Conservation (phyloP, 2,113 vertebrate species). For the Crotophaga sulcirostris region DNA sequence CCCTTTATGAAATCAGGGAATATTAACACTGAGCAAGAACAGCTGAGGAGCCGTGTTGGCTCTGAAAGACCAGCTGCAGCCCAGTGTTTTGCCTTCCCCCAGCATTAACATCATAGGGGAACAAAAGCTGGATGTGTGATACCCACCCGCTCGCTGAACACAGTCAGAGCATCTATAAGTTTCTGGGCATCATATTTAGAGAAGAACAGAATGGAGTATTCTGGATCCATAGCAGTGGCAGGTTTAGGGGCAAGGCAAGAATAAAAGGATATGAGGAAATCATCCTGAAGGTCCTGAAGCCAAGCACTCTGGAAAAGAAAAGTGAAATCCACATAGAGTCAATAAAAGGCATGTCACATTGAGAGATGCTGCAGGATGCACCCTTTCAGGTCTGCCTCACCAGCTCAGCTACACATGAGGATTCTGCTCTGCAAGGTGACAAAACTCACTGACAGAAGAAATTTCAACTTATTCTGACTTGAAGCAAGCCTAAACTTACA, state of each 20-base stretch:
- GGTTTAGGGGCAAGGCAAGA: constrained; percentile 7
- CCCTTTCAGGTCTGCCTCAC: not conserved
- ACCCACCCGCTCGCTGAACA: constrained; percentile 12
- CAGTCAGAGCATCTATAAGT: not conserved
- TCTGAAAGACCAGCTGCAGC: no score
- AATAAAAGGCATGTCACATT: not conserved
- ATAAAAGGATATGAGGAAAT: constrained; percentile 40
- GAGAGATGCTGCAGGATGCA: not conserved
- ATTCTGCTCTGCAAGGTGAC: not conserved
- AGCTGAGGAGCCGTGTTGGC: no score
- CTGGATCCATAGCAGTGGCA: not conserved
- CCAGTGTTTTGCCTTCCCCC: not conserved
- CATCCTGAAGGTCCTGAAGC: constrained; percentile 15
- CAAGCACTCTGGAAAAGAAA: not conserved
- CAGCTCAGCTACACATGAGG: not conserved
- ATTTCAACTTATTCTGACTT: not conserved
- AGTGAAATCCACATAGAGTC: not conserved
- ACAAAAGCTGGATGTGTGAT: not conserved
- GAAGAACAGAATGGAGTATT: constrained; percentile 29
- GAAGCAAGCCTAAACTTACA: not conserved
- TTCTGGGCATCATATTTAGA: constrained; percentile 29
- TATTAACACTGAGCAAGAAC: no score
- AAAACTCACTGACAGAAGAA: not conserved
- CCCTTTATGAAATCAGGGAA: not conserved
- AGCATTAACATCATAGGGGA: not conserved